Evolutionary conservation across 2,888 invertebrate genomes (phyloP), one percentile per base, ranked within the genome.

Genomic region (Criorhina ranunculi): DNA sequence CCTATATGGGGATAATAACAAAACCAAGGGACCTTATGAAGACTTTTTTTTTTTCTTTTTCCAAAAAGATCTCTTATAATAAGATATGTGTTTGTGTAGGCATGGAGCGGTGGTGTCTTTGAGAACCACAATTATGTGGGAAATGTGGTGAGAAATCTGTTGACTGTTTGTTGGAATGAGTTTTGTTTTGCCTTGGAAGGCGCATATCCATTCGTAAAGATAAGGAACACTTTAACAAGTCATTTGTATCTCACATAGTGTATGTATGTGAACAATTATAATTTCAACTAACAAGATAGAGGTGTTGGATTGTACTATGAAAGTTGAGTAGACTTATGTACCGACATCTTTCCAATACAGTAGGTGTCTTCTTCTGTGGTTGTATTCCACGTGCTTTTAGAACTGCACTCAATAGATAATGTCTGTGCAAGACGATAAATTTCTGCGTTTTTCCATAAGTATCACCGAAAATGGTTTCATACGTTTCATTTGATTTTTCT

Each of bases 61-160:
- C 59, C 24, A 24, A 49, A 59, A 35, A 51, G 40, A 51, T 53
- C 44, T 46, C 35, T 19, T 57, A 42, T 31, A 9, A 42, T 29
- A 31, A 15, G 8, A 12, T 29, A 8, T 12, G 15, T 55, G 8
- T 53, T 33, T 31, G 5, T 35, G 31, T n/a, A 37, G 29, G 7
- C 5, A 19, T 11, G 8, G 12, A 15, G 7, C 35, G 29, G 3
- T 55, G 73, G 73, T 60, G 37, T 60, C 42, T 31, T 62, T 31
- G 8, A 19, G 8, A 31, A 70, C 62, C 62, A 57, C 78, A 78
- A 78, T 78, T 70, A 57, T 70, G 70, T 60, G 67, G 69, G 9
- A 35, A 60, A 62, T 77, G 77, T 49, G 70, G 62, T 64, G 37
- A 57, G 44, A 78, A 78, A 78, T 78, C 78, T 78, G 70, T 78